Evolutionary conservation across 2,113 vertebrate genomes (phyloP), one percentile per base, ranked within the genome.

Genomic region (Megaceryle maxima): DNA sequence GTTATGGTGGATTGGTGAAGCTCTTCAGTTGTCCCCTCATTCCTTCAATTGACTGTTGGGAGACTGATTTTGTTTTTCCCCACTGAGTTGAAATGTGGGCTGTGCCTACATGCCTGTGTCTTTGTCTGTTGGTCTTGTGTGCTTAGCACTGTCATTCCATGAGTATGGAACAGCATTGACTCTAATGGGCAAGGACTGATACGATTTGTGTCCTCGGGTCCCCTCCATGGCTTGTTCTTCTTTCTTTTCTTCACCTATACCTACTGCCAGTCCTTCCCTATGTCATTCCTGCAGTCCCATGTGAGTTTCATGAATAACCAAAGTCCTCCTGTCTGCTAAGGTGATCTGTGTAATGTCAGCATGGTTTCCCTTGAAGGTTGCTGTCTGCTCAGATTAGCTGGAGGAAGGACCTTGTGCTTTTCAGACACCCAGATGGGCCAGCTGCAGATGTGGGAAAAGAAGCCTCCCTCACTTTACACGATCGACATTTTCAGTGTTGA

Each of bases 261-360:
- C 17, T 87, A 10, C 26, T 48, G 21, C 41, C 24, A 48, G 20
- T 66, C 33, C 24, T 95, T 73, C 39, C 37, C 18, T 39, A 18
- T 41, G 57, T 59, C 33, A 13, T 41, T 63, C 9, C 29, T 39
- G 12, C 24, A 63, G 0, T 24, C 46, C 70, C 1, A 0, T 4
- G 4, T 37, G 51, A 39, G 22, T 46, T 86, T 56, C 4, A 6
- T 69, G n/a, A 86, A 50, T 11, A 43, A 9, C 35, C 33, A 33
- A 14, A 35, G 18, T 51, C 57, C 21, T 79, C 20, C 17, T 67
- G 1, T 53, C 33, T 69, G 64, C 68, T 69, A 3, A 37, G 16
- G 18, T 43, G 48, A 46, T 64, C 28, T 56, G 13, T 31, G 83
- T 72, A 43, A 33, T 39, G 43, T 24, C 73, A 56, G 7, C 9